These are phyloP conservation scores for Hystrix brachyura DNA, from an alignment of 2,113 vertebrate species.

Conservation along the genomic window DNA sequence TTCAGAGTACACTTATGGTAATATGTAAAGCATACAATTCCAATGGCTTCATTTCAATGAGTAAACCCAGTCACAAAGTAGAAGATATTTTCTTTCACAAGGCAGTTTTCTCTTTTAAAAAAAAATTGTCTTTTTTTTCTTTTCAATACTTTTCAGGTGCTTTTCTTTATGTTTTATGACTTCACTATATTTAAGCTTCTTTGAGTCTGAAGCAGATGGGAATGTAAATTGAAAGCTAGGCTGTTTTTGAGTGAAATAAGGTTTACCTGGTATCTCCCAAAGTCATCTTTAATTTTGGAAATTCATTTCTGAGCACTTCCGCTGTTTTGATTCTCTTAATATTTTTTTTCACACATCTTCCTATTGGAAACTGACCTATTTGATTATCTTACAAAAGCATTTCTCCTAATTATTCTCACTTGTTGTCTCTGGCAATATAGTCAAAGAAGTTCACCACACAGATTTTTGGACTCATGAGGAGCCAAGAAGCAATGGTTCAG, in stretches of 20 bases:
- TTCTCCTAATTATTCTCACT: conserved; percentile 24
- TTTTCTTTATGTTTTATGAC: background rate
- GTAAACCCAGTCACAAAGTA: background rate
- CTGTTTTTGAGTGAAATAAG: background rate
- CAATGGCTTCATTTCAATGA: background rate
- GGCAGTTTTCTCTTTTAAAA: background rate
- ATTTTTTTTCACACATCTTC: background rate
- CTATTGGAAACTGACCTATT: background rate
- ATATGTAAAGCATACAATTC: background rate
- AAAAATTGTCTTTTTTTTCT: background rate
- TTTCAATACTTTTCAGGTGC: background rate
- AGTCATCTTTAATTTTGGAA: conserved; percentile 41
- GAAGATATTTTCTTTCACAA: background rate
- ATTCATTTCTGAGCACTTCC: conserved; percentile 27
- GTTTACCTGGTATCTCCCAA: conserved; percentile 13
- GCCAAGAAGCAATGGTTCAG: background rate
- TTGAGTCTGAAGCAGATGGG: background rate
- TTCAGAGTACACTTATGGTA: background rate
- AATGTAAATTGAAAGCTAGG: background rate
- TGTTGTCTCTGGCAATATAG: background rate
- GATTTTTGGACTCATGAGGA: background rate
- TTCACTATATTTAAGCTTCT: background rate
- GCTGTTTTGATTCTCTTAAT: background rate
- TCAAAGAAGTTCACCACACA: background rate
- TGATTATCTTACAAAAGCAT: background rate